Percentiles rank a stretch among this genome's conserved stretches.
phyloP scores from a whole-genome alignment of 2,113 vertebrate genomes.

The Microtus pennsylvanicus region DNA sequence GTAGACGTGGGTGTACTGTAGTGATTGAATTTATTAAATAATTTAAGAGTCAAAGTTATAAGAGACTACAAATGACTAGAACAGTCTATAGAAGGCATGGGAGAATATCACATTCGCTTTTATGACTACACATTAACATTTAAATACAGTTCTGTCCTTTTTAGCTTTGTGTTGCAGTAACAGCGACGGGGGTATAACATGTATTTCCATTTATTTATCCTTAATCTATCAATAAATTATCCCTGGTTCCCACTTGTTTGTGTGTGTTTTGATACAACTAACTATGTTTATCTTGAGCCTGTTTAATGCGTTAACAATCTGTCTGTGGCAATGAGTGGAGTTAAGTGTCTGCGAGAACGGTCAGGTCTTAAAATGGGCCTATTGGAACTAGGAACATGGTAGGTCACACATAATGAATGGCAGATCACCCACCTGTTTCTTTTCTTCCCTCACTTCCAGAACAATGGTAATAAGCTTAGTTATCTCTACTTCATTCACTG shows the following conservation, averaged over 20 bases:
- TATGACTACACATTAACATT: background rate
- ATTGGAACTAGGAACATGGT: slow-evolving; percentile 3
- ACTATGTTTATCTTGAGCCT: background rate
- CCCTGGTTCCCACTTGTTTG: background rate
- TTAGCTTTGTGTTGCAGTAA: background rate
- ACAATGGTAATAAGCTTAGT: background rate
- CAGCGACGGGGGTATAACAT: background rate
- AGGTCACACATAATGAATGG: background rate
- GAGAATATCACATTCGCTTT: background rate
- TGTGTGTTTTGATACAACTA: background rate
- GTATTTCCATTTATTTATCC: background rate
- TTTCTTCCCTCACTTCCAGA: background rate
- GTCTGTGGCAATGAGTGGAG: background rate
- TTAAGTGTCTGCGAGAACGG: background rate
- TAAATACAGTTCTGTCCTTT: background rate
- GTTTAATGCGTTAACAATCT: background rate
- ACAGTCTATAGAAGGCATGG: background rate
- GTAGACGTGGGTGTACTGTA: background rate
- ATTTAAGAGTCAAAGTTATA: background rate
- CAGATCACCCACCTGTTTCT: background rate
- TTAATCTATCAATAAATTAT: background rate
- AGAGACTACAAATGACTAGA: background rate
- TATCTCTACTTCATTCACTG: background rate
- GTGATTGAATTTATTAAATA: background rate
- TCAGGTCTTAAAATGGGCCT: background rate